Evolutionary conservation across 2,888 invertebrate species (phyloP).

Genomic region (Artemia sinica): DNA sequence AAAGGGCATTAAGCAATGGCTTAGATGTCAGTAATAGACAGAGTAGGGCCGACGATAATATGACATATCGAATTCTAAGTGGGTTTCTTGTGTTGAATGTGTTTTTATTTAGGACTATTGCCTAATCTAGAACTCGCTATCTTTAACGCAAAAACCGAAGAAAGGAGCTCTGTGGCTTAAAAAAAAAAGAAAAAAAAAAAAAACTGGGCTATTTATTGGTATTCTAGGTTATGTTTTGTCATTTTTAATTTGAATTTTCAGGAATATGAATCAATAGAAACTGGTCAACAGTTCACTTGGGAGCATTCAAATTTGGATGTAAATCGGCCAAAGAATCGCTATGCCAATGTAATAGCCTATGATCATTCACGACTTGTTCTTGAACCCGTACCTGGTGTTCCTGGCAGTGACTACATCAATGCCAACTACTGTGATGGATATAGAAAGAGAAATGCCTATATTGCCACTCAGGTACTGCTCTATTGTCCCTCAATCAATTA

Average conservation of each 20-base stretch:
- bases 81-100: slow-evolving; percentile 17
- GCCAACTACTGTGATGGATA: slow-evolving; percentile 99
- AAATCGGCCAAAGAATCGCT: slow-evolving; percentile 96
- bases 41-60: neutral
- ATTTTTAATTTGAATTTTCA: slow-evolving; percentile 15
- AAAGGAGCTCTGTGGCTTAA: no score
- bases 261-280: slow-evolving; percentile 67
- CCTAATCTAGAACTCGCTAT: neutral
- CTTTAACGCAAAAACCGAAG: no score
- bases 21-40: no score
- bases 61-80: slow-evolving; percentile 15
- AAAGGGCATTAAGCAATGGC: no score
- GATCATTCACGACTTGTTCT: slow-evolving; percentile 93
- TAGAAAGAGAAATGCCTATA: slow-evolving; percentile 91
- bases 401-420: slow-evolving; percentile 94
- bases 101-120: slow-evolving; percentile 15
- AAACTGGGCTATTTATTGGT: neutral
- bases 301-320: slow-evolving; percentile 94
- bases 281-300: slow-evolving; percentile 99
- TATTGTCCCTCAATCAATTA: no score
- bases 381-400: slow-evolving; percentile 65
- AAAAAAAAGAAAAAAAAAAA: no score
- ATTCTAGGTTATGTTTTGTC: slow-evolving; percentile 10
- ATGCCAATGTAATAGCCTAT: slow-evolving; percentile 97
- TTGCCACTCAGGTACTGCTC: slow-evolving; percentile 60